These are phyloP conservation scores for Harpalus rufipes DNA, from an alignment of 2,888 invertebrate species.

Conservation along the genomic window DNA sequence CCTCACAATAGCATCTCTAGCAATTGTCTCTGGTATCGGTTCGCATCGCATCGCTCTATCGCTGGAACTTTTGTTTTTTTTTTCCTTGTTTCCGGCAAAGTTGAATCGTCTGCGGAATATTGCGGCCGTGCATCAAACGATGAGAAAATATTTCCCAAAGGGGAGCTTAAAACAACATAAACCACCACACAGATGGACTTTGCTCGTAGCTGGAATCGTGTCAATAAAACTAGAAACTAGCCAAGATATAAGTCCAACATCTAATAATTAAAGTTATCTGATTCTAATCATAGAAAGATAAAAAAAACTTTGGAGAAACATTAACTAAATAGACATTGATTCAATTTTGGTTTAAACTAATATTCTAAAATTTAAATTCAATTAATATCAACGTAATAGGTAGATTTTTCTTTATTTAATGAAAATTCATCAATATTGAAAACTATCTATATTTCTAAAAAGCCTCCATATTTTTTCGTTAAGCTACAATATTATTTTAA, in stretches of 20 bases:
- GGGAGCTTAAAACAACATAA: constrained; percentile 48
- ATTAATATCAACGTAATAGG: no score
- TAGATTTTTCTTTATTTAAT: no score
- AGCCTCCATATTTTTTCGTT: no score
- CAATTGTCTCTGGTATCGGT: neutral
- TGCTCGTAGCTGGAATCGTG: neutral
- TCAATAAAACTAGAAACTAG: constrained; percentile 12
- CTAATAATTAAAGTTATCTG: neutral
- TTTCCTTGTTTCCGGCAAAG: constrained; percentile 8
- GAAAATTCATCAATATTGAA: no score
- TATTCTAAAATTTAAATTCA: no score
- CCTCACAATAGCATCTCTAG: neutral
- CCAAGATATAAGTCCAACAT: neutral
- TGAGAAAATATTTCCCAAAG: constrained; percentile 53
- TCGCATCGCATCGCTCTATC: constrained; percentile 10
- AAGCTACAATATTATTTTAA: no score
- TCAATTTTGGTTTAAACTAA: no score
- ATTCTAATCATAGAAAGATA: neutral
- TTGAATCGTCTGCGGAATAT: constrained; percentile 38
- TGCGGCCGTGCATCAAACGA: constrained; percentile 49
- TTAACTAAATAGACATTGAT: no score
- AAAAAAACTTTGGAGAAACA: neutral
- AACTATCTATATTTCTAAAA: no score
- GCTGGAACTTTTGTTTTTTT: constrained; percentile 10
- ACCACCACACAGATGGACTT: constrained; percentile 31